These are phyloP conservation scores for Macaria notata DNA, from an alignment of 2,888 invertebrate genomes.

Conservation along the genomic window DNA sequence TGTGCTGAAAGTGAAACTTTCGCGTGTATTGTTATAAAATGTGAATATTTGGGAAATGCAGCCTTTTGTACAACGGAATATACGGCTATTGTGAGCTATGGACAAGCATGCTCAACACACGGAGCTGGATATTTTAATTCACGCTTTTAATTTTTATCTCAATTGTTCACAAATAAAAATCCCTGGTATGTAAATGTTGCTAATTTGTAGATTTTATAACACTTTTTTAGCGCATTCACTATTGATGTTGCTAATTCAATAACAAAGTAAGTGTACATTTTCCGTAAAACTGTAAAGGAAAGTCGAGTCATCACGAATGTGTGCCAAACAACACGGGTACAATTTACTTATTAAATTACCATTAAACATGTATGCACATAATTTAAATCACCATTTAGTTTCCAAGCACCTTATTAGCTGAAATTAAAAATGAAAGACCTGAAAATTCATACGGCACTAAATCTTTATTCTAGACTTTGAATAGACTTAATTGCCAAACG, in stretches of 20 bases:
- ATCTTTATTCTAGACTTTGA: conserved; percentile 33
- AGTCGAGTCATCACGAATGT: neutral
- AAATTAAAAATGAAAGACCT: conserved; percentile 27
- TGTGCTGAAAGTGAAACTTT: conserved; percentile 21
- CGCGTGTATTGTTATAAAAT: conserved; percentile 17
- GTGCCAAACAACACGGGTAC: neutral
- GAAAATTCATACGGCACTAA: conserved; percentile 30
- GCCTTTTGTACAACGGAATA: conserved; percentile 11
- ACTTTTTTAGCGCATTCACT: too few relatives aligned
- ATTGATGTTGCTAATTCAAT: too few relatives aligned
- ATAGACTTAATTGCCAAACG: conserved; percentile 34
- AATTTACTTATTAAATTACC: conserved; percentile 1
- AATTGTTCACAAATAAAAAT: neutral
- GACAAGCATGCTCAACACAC: neutral
- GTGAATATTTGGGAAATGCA: conserved; percentile 13
- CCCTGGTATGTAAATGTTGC: too few relatives aligned
- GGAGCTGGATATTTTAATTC: conserved; percentile 9
- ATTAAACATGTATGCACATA: conserved; percentile 5
- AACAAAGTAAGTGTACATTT: too few relatives aligned
- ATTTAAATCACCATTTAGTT: conserved; percentile 8
- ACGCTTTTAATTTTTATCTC: neutral
- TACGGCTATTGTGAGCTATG: conserved; percentile 6
- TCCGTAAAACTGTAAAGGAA: too few relatives aligned
- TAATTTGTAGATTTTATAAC: too few relatives aligned
- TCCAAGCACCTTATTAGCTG: conserved; percentile 18